Evolutionary conservation across 2,113 vertebrate species (phyloP).

Genomic region (Limanda limanda): DNA sequence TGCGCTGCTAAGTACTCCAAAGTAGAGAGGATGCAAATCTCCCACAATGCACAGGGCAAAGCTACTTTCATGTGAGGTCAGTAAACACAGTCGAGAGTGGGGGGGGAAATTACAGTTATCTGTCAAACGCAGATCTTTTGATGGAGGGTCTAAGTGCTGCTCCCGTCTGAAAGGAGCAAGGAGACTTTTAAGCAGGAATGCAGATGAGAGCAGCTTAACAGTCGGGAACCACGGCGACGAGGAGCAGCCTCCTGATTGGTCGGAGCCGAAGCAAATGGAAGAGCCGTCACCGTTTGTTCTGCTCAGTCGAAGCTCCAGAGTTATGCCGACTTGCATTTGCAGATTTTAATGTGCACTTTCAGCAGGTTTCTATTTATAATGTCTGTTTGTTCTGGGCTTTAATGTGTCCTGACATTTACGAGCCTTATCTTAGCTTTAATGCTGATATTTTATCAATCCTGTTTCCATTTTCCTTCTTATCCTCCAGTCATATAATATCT

Average conservation of each 20-base stretch:
- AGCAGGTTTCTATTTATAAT: neutral
- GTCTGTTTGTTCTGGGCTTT: no score
- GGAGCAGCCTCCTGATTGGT: constrained; percentile 55
- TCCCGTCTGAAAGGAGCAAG: constrained; percentile 32
- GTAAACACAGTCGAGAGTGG: constrained; percentile 69
- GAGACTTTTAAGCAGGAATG: constrained; percentile 46
- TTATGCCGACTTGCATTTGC: neutral
- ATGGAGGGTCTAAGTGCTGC: constrained; percentile 70
- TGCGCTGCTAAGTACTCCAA: constrained; percentile 48
- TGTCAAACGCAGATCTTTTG: constrained; percentile 73
- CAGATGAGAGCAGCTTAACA: constrained; percentile 63
- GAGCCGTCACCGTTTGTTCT: constrained; percentile 18
- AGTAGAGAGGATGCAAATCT: constrained; percentile 70
- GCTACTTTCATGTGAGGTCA: constrained; percentile 74
- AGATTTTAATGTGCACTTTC: constrained; percentile 29
- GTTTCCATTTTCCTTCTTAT: no score
- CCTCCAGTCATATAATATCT: no score
- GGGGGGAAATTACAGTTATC: constrained; percentile 76
- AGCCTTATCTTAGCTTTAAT: no score
- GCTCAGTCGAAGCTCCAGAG: constrained; percentile 4
- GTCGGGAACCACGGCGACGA: constrained; percentile 20
- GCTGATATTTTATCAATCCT: no score
- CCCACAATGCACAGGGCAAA: constrained; percentile 72
- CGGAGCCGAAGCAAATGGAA: constrained; percentile 24
- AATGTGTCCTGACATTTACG: no score